These are phyloP conservation scores for Myrmophylax atrothorax DNA, from an alignment of 2,113 vertebrate species.

Conservation along the genomic window DNA sequence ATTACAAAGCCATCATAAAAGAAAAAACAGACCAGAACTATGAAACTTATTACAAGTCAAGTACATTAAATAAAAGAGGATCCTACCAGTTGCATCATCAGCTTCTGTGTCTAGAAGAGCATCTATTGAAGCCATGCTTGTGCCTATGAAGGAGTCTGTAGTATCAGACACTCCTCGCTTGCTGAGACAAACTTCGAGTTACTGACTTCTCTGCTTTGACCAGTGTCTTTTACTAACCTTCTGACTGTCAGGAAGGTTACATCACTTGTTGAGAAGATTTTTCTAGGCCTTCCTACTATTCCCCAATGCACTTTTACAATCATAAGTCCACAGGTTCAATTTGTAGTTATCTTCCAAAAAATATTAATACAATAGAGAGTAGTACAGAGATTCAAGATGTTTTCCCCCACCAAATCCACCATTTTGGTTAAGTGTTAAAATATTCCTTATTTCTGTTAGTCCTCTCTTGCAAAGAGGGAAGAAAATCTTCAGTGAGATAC, in stretches of 20 bases:
- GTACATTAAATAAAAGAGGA: slow-evolving; percentile 68
- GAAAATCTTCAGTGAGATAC: slow-evolving; percentile 47
- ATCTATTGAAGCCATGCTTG: slow-evolving; percentile 72
- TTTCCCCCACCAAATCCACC: slow-evolving; percentile 55
- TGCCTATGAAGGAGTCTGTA: slow-evolving; percentile 64
- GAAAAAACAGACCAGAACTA: slow-evolving; percentile 40
- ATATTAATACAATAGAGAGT: not conserved
- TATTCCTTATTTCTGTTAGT: slow-evolving; percentile 44
- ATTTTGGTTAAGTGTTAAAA: slow-evolving; percentile 28
- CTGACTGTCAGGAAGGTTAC: slow-evolving; percentile 55
- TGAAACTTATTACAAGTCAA: slow-evolving; percentile 62
- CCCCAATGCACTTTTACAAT: slow-evolving; percentile 13
- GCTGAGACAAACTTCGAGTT: slow-evolving; percentile 64
- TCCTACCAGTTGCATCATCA: slow-evolving; percentile 71
- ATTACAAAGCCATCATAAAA: slow-evolving; percentile 19
- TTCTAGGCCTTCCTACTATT: slow-evolving; percentile 56
- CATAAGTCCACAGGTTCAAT: slow-evolving; percentile 32
- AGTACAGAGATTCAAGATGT: slow-evolving; percentile 4
- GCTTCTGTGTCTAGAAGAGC: slow-evolving; percentile 71
- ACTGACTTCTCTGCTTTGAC: slow-evolving; percentile 60
- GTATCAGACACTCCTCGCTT: slow-evolving; percentile 64
- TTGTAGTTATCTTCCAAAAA: slow-evolving; percentile 55
- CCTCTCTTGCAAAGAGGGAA: slow-evolving; percentile 45
- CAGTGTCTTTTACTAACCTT: slow-evolving; percentile 60
- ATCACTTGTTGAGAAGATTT: slow-evolving; percentile 49